phyloP scores from a whole-genome alignment of 2,797 vertebrate species.

The Luscinia luscinia region DNA sequence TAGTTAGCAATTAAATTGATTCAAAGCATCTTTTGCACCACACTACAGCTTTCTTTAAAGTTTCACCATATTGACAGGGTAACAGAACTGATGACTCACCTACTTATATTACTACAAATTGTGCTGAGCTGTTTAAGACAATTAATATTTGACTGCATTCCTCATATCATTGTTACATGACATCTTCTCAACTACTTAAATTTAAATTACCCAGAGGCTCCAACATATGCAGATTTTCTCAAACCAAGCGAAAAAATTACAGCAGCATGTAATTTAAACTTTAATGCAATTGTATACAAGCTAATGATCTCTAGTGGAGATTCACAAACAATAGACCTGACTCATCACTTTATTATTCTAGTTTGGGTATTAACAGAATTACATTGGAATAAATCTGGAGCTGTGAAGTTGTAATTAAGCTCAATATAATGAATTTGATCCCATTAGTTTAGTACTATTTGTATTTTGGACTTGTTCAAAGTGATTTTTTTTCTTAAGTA shows the following conservation, averaged over 20 bases:
- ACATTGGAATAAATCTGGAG: background rate
- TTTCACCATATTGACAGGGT: background rate
- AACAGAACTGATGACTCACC: background rate
- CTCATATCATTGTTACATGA: background rate
- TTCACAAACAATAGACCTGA: background rate
- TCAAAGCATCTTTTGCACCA: background rate
- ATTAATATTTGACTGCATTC: conserved; percentile 4
- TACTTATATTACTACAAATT: background rate
- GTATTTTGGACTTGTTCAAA: background rate
- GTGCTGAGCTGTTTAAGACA: background rate
- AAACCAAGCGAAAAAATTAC: background rate
- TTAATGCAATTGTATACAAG: background rate
- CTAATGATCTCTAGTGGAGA: background rate
- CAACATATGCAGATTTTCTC: background rate
- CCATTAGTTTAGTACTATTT: background rate
- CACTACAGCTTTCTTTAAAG: background rate
- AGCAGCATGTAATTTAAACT: background rate
- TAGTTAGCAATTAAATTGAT: background rate
- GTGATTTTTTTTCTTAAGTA: background rate
- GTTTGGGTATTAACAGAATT: conserved; percentile 15
- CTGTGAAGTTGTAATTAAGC: background rate
- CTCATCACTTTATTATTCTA: background rate
- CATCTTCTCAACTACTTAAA: background rate
- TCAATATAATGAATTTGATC: background rate
- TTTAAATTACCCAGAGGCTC: background rate